Conservation (phyloP, 1,140 invertebrate genomes). For the Bicyclus anynana region DNA sequence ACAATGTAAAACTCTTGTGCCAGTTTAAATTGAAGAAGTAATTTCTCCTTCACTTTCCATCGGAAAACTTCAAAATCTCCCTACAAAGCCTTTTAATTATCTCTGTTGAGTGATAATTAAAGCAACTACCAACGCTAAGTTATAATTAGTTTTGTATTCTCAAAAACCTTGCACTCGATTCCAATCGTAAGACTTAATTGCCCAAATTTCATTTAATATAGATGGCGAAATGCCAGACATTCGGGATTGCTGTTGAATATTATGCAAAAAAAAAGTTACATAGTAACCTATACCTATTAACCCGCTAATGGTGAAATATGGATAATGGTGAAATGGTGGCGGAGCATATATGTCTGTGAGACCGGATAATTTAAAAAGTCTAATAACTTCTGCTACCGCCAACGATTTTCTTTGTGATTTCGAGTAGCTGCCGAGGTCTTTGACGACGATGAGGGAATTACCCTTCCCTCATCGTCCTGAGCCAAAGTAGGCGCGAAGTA, state of each 20-base stretch:
- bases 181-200: conserved; percentile 19
- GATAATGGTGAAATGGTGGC: no score
- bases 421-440: no score
- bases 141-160: conserved; percentile 21
- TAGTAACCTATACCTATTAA: no score
- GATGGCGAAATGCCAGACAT: conserved; percentile 19
- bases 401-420: no score
- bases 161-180: conserved; percentile 21
- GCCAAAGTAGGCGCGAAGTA: no score
- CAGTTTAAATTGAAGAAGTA: background rate
- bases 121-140: background rate
- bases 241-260: background rate
- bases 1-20: background rate
- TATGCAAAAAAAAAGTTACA: background rate
- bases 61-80: background rate
- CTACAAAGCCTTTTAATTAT: background rate
- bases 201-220: conserved; percentile 17
- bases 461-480: no score
- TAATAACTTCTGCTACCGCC: no score
- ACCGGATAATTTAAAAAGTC: no score
- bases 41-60: background rate
- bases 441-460: no score
- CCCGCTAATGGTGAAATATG: no score
- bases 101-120: background rate
- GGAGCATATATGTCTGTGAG: no score